Evolutionary conservation across 2,113 vertebrate genomes (phyloP).

Genomic region (Chaetorhynchus papuensis): DNA sequence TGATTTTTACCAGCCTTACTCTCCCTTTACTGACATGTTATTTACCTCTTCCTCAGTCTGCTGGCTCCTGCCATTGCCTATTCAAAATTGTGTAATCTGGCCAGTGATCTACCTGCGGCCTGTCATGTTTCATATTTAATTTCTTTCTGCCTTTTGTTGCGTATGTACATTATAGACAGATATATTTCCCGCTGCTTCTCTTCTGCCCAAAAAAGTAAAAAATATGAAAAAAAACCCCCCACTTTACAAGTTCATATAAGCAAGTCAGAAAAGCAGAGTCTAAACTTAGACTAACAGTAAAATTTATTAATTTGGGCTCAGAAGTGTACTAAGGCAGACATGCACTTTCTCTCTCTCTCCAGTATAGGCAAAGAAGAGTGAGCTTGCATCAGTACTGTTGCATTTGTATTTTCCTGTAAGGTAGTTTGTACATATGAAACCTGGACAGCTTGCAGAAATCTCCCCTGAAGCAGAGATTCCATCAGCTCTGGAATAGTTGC

Average conservation of each 20-base stretch:
- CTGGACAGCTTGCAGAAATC: neutral
- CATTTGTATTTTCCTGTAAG: neutral
- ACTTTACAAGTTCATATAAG: neutral
- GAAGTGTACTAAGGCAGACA: neutral
- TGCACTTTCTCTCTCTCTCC: neutral
- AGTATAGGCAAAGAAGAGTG: neutral
- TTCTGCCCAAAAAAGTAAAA: neutral
- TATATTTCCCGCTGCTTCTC: neutral
- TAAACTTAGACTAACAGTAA: neutral
- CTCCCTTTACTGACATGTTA: neutral
- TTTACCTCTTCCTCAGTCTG: neutral
- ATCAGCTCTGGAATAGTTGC: neutral
- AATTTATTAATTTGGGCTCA: neutral
- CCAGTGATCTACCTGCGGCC: neutral
- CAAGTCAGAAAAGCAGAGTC: neutral
- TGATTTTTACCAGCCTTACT: neutral
- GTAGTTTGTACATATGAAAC: neutral
- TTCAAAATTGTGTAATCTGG: neutral
- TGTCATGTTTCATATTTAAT: neutral
- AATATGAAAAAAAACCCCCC: neutral
- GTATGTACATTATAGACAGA: neutral
- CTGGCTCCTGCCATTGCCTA: neutral
- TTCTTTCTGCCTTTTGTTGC: neutral
- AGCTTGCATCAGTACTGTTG: neutral
- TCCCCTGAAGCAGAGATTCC: neutral